Evolutionary conservation across 2,113 vertebrate genomes (phyloP).

Genomic region (Pseudolaguvia tuberculata): DNA sequence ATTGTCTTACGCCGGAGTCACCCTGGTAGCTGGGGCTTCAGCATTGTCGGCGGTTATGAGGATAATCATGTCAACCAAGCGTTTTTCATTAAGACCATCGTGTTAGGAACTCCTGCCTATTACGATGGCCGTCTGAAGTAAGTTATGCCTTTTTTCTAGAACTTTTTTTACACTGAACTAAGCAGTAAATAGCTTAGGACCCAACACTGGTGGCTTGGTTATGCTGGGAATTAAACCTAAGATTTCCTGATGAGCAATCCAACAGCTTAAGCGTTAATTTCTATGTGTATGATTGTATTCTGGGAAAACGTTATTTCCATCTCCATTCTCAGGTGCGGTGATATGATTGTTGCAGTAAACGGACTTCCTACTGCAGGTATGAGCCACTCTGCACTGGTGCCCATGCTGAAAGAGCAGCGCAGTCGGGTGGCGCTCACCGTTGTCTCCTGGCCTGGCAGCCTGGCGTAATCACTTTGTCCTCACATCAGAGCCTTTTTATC

Average conservation of each 20-base stretch:
- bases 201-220: no score
- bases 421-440: constrained; percentile 93
- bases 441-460: constrained; percentile 96
- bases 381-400: constrained; percentile 95
- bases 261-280: not conserved
- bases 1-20: constrained; percentile 88
- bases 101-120: constrained; percentile 94
- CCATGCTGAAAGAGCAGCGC: constrained; percentile 97
- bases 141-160: constrained; percentile 53
- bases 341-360: constrained; percentile 97
- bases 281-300: not conserved
- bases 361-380: constrained; percentile 90
- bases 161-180: no score
- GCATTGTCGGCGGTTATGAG: constrained; percentile 95
- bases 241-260: no score
- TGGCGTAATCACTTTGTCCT: constrained; percentile 62
- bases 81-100: constrained; percentile 98
- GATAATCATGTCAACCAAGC: constrained; percentile 95
- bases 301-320: not conserved
- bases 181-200: no score
- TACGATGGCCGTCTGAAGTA: constrained; percentile 96
- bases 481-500: constrained; percentile 34
- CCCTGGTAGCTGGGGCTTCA: constrained; percentile 96
- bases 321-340: constrained; percentile 80
- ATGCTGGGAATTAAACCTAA: no score